Evolutionary conservation across 2,888 invertebrate species (phyloP).

Genomic region (Nineta flava): DNA sequence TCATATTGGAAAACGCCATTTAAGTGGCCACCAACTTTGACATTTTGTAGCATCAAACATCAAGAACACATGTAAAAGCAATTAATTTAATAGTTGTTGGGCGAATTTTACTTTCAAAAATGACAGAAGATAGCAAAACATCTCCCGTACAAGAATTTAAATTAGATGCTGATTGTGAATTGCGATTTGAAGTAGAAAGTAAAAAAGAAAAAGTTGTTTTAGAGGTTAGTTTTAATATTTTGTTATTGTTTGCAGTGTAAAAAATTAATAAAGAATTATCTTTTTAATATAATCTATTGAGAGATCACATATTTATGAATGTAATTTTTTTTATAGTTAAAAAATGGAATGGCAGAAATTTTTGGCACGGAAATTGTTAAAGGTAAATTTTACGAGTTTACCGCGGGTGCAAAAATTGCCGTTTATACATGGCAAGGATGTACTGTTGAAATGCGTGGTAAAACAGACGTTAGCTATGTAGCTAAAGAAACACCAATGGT

Average conservation of each 20-base stretch:
- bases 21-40: too few relatives aligned
- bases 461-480: constrained; percentile 84
- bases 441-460: constrained; percentile 67
- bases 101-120: constrained; percentile 8
- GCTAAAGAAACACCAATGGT: constrained; percentile 96
- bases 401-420: constrained; percentile 82
- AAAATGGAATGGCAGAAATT: constrained; percentile 83
- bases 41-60: too few relatives aligned
- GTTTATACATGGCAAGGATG: constrained; percentile 96
- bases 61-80: too few relatives aligned
- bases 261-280: not conserved
- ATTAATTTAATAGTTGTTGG: too few relatives aligned
- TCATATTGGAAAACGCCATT: too few relatives aligned
- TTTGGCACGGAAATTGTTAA: constrained; percentile 93
- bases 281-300: not conserved
- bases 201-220: constrained; percentile 69
- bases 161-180: constrained; percentile 72
- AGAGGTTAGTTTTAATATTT: constrained; percentile 34
- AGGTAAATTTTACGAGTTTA: constrained; percentile 81
- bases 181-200: constrained; percentile 88
- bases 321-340: constrained; percentile 39
- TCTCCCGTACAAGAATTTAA: constrained; percentile 49
- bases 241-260: not conserved
- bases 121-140: constrained; percentile 22
- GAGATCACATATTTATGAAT: not conserved